Percentiles rank a stretch among this genome's conserved stretches.
Evolutionary conservation across 2,888 invertebrate genomes (phyloP).

Genomic region (Deroplatys truncata): DNA sequence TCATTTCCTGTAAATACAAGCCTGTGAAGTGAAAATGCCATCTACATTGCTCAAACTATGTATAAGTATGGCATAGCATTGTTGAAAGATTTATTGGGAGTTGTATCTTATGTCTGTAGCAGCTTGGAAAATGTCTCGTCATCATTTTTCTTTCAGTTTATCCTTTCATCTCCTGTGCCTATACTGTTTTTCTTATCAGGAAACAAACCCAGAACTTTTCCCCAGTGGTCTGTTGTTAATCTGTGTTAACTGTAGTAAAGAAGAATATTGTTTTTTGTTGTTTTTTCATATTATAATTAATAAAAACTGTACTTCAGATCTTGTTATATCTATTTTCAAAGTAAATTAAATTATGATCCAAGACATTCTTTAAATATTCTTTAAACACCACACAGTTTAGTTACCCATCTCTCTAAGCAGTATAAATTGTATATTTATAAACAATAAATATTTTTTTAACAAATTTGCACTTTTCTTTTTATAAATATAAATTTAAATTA

Average conservation of each 20-base stretch:
- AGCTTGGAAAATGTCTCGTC: neutral
- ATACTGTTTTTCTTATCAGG: neutral
- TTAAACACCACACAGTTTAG: constrained; percentile 22
- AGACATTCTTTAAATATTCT: neutral
- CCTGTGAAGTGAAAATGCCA: neutral
- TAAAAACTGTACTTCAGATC: constrained; percentile 30
- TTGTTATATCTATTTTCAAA: constrained; percentile 32
- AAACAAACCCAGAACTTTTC: neutral
- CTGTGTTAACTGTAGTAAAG: constrained; percentile 14
- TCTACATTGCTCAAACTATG: neutral
- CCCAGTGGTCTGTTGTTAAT: constrained; percentile 16
- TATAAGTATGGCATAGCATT: neutral
- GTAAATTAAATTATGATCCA: constrained; percentile 30
- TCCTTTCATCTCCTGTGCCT: neutral
- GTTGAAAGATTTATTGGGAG: neutral
- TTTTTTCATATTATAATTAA: constrained; percentile 27
- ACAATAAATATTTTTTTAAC: too few relatives aligned
- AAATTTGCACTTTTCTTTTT: too few relatives aligned
- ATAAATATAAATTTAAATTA: too few relatives aligned
- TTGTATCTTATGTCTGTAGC: neutral
- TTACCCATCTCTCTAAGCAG: neutral
- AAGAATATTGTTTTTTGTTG: constrained; percentile 23
- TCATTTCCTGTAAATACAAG: neutral
- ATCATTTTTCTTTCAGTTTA: neutral
- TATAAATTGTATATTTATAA: too few relatives aligned